These are phyloP conservation scores for Lasioglossum leucozonium DNA, from an alignment of 2,888 invertebrate genomes.

Conservation along the genomic window DNA sequence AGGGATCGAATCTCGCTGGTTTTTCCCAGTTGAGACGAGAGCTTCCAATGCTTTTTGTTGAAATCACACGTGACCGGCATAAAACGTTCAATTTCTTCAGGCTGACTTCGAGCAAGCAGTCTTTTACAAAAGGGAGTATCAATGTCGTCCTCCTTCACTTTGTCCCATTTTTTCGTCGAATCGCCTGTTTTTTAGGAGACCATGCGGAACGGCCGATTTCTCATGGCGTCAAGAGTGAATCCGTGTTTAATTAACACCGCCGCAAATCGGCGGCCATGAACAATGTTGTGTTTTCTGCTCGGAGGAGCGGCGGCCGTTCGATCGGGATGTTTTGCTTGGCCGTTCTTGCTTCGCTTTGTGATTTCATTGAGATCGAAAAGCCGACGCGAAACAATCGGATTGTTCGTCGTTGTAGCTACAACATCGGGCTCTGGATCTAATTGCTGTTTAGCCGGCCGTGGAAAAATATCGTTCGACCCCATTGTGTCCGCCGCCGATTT, in stretches of 20 bases:
- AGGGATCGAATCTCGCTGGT: no score
- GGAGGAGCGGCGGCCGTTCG: conserved; percentile 17
- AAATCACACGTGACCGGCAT: background rate
- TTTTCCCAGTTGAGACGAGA: no score
- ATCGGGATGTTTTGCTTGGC: conserved; percentile 36
- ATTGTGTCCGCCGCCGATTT: conserved; percentile 62
- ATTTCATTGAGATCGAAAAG: conserved; percentile 36
- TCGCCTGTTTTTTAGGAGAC: background rate
- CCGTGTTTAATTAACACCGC: conserved; percentile 37
- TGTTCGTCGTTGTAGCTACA: conserved; percentile 25
- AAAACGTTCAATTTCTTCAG: background rate
- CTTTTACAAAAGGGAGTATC: background rate
- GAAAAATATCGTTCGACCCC: conserved; percentile 68
- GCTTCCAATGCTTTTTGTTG: background rate
- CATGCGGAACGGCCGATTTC: background rate
- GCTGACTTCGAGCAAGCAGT: background rate
- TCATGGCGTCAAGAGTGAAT: conserved; percentile 11
- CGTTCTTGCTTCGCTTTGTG: conserved; percentile 37
- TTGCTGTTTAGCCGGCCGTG: conserved; percentile 63
- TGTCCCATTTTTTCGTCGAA: background rate
- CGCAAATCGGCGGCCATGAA: conserved; percentile 33
- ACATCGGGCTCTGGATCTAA: conserved; percentile 65
- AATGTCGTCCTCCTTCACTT: background rate
- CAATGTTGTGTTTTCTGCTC: conserved; percentile 39
- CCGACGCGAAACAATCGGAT: conserved; percentile 46